Percentiles rank a stretch among this genome's conserved stretches.
Conservation (phyloP, 2,113 vertebrate species). For the Tragelaphus imberbis region DNA sequence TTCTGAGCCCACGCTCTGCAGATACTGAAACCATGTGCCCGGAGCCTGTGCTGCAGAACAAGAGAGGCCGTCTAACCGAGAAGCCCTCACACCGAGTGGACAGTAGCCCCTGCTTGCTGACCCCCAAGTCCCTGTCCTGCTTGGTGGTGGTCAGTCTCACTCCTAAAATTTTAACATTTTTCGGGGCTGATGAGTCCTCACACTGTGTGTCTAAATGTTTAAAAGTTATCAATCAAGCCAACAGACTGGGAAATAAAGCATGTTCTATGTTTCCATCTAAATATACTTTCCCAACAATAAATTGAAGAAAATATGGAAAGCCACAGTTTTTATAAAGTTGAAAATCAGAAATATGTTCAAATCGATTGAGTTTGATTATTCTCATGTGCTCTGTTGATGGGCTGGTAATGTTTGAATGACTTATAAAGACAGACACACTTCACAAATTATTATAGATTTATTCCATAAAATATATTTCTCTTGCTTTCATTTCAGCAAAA, state of each 20-base stretch:
- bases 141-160: not conserved
- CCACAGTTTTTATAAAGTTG: not conserved
- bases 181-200: not conserved
- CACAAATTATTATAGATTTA: not conserved
- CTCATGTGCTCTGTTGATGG: not conserved
- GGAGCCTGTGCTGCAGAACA: not conserved
- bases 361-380: not conserved
- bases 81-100: not conserved
- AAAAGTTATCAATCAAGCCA: not conserved
- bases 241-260: not conserved
- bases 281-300: not conserved
- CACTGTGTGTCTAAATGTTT: not conserved
- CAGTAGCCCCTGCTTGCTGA: not conserved
- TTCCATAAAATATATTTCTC: not conserved
- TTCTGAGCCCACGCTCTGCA: not conserved
- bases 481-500: not conserved
- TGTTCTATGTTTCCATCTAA: not conserved
- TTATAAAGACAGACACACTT: not conserved
- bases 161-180: not conserved
- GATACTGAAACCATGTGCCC: not conserved
- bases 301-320: not conserved
- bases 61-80: rapidly evolving
- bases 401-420: not conserved
- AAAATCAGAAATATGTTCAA: not conserved
- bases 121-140: not conserved